phyloP scores from a whole-genome alignment of 92 coral and sea anemone genomes.

The Hydrozoanthus gracilis region DNA sequence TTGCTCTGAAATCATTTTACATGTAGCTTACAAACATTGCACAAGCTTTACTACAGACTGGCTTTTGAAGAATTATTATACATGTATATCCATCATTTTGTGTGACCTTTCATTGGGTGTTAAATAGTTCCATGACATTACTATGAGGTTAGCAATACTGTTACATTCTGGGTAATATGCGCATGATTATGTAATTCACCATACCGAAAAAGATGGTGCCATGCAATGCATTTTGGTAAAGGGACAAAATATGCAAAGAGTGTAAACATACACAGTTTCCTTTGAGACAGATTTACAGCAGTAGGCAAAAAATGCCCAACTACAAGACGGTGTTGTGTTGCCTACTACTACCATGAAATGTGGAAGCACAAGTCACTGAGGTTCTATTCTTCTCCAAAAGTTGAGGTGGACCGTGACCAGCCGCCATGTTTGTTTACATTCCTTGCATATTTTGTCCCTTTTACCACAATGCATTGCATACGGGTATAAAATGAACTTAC shows the following conservation, averaged over 20 bases:
- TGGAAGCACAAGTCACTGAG: slow-evolving; percentile 1
- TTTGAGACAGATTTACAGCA: slow-evolving; percentile 14
- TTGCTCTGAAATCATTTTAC: slow-evolving; percentile 6
- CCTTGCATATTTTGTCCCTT: background rate
- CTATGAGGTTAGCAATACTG: slow-evolving; percentile 14
- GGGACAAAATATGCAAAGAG: background rate
- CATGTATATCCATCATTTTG: slow-evolving; percentile 8
- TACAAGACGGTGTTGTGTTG: slow-evolving; percentile 1
- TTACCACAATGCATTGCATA: background rate
- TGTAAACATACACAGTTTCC: slow-evolving; percentile 14
- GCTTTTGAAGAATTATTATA: slow-evolving; percentile 5
- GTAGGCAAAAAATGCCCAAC: slow-evolving; percentile 6
- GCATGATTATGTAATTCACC: slow-evolving; percentile 14
- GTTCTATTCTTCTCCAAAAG: background rate
- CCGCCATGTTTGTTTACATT: slow-evolving; percentile 12
- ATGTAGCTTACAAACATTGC: slow-evolving; percentile 5
- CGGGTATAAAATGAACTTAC: background rate
- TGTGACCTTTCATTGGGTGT: slow-evolving; percentile 16
- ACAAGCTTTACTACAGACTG: slow-evolving; percentile 8
- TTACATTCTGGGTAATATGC: slow-evolving; percentile 14
- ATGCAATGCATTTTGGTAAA: background rate
- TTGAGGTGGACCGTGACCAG: slow-evolving; percentile 8
- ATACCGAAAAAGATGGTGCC: slow-evolving; percentile 16
- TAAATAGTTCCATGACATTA: slow-evolving; percentile 11
- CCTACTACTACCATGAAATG: background rate